Evolutionary conservation across 2,113 vertebrate species (phyloP), one percentile per base, ranked within the genome.

Genomic region (Acanthochromis polyacanthus): DNA sequence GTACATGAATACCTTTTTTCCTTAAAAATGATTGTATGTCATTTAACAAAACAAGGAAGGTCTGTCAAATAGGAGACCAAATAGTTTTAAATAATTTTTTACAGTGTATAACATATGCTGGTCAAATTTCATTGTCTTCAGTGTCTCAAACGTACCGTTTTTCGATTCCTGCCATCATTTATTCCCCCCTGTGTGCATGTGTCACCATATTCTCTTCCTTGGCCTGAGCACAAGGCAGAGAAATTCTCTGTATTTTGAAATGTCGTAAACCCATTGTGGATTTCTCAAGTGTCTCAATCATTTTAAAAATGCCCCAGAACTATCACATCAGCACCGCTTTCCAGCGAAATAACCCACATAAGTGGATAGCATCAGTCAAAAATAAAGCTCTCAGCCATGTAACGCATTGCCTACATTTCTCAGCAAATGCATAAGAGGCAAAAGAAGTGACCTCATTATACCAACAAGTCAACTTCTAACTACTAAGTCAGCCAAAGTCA

Each of bases 361-460:
- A 71, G 65, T 66, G 46, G 66, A 69, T 46, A 66, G 57, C 57
- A 78, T 74, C 73, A 62, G 48, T 79, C 62, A 66, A 81, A 88
- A 69, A 68, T 51, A 32, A 38, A 43, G 59, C 82, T 71, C 56
- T 66, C 16, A 43, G 57, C 36, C 60, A 62, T 58, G 60, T 52
- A 69, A 55, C 59, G 3, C 48, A 69, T 8, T 56, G 57, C 45
- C 23, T 55, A 52, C 66, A 19, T 58, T 68, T 77, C 50, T 78
- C 60, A 53, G 67, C 59, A 61, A 86, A 65, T 75, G 81, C 69
- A 78, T 71, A 45, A 81, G 64, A 81, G 72, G 67, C 63, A 66
- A 53, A 78, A 80, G 70, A 82, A 83, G 75, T 91, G 83, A 88
- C 88, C 88, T 91, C 83, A 92, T 87, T 92, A 83, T 17, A 75